These are phyloP conservation scores for Scolopax bukidnonensis DNA, from an alignment of 2,797 vertebrate genomes.

Conservation along the genomic window DNA sequence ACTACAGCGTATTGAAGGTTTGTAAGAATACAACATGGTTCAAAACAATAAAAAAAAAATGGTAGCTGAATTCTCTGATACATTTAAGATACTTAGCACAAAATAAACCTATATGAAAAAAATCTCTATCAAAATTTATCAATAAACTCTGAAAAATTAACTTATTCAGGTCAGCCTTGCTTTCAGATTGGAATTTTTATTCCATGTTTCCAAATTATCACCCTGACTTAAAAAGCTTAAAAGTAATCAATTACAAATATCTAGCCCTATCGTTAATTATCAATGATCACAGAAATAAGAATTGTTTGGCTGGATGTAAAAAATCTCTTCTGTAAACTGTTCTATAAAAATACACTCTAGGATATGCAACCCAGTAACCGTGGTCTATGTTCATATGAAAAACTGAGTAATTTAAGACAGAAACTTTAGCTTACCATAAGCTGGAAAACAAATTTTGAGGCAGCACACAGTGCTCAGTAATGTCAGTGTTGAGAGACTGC, in stretches of 20 bases:
- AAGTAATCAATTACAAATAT: not conserved
- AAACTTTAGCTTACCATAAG: constrained; percentile 76
- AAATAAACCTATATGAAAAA: not conserved
- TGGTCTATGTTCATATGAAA: not conserved
- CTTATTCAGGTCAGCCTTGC: not conserved
- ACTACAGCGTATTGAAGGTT: not conserved
- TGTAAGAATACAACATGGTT: not conserved
- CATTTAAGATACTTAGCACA: not conserved
- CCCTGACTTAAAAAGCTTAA: not conserved
- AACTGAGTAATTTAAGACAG: not conserved
- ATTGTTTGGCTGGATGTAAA: not conserved
- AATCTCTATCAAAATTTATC: not conserved
- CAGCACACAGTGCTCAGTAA: constrained; percentile 85
- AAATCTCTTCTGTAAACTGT: not conserved
- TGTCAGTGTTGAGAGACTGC: constrained; percentile 83
- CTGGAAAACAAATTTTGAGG: constrained; percentile 85
- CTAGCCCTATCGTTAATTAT: not conserved
- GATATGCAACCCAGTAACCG: not conserved
- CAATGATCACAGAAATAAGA: not conserved
- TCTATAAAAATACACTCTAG: not conserved
- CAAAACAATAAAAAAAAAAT: not conserved
- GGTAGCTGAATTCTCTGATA: not conserved
- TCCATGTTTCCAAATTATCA: not conserved
- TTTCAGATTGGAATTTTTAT: not conserved
- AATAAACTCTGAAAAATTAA: not conserved